A percentile compares a stretch with the other conserved stretches of the same genome.
These are phyloP conservation scores for Melanerpes formicivorus DNA, from an alignment of 2,113 vertebrate species.

Conservation along the genomic window DNA sequence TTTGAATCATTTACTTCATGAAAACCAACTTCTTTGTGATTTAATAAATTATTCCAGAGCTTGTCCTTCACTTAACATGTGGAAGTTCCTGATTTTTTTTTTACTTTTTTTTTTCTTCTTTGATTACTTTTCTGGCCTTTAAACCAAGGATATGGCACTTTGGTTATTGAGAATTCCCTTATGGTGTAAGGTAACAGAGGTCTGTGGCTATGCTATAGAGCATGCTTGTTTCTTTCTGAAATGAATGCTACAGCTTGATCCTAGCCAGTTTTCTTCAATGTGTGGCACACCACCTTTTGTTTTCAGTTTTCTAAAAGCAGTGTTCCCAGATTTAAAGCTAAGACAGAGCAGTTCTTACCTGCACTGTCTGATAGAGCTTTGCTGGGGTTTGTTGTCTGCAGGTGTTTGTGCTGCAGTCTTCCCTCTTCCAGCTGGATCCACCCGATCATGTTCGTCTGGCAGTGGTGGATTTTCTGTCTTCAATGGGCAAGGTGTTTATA, in stretches of 20 bases:
- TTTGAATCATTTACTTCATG: not conserved
- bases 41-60: not conserved
- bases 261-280: not conserved
- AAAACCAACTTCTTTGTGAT: not conserved
- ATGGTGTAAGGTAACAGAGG: not conserved
- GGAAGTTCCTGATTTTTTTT: not conserved
- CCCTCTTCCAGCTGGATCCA: constrained; percentile 77
- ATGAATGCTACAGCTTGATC: not conserved
- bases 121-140: not conserved
- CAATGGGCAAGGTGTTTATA: constrained; percentile 84
- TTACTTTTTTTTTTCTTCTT: not conserved
- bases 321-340: not conserved
- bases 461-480: constrained; percentile 83
- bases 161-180: not conserved
- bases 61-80: not conserved
- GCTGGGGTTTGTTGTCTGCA: constrained; percentile 36
- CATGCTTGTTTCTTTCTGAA: not conserved
- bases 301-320: not conserved
- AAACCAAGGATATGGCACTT: not conserved
- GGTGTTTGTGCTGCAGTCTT: constrained; percentile 81
- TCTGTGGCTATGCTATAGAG: not conserved
- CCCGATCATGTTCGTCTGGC: constrained; percentile 81
- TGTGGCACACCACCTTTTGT: not conserved
- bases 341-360: not conserved
- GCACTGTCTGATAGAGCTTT: not conserved